Percentiles rank a stretch among this genome's conserved stretches.
Evolutionary conservation across 2,113 vertebrate genomes (phyloP).

Genomic region (Aphyosemion australe): DNA sequence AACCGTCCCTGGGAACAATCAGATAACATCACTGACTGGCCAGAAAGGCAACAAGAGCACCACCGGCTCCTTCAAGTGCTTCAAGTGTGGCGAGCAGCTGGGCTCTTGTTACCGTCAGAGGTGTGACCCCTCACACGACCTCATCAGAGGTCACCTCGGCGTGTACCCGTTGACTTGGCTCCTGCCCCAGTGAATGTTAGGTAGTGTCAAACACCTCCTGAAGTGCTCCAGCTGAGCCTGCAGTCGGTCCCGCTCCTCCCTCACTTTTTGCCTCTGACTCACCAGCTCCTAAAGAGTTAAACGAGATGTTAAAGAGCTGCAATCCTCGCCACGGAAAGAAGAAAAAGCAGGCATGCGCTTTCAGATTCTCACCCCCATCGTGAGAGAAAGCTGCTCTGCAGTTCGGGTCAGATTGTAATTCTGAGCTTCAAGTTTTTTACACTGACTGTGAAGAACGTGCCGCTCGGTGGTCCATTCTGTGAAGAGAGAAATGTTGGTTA

Average conservation of each 20-base stretch:
- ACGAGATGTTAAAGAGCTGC: background rate
- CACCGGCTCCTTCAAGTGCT: conserved; percentile 44
- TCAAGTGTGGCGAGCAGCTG: conserved; percentile 38
- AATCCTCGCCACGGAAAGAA: background rate
- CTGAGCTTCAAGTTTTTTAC: conserved; percentile 91
- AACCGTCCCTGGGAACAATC: conserved; percentile 27
- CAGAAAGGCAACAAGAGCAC: conserved; percentile 27
- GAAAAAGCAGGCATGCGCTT: background rate
- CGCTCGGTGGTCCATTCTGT: conserved; percentile 92
- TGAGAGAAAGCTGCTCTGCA: conserved; percentile 92
- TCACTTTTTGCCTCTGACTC: conserved; percentile 92
- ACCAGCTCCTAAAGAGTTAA: conserved; percentile 84
- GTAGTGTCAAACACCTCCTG: conserved; percentile 95
- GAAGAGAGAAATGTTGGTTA: conserved; percentile 1
- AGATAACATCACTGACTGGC: conserved; percentile 20
- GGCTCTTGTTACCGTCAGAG: conserved; percentile 39
- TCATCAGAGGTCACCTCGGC: conserved; percentile 78
- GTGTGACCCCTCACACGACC: conserved; percentile 1
- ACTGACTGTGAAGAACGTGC: conserved; percentile 93
- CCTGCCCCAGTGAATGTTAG: conserved; percentile 89
- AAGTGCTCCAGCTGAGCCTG: conserved; percentile 98
- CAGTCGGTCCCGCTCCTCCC: conserved; percentile 90
- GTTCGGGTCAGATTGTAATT: conserved; percentile 93
- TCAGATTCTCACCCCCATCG: conserved; percentile 88
- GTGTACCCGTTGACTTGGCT: conserved; percentile 90